Percentiles rank a stretch among this genome's conserved stretches.
Conservation (phyloP, 2,888 invertebrate species). For the Temnothorax rugatulus region DNA sequence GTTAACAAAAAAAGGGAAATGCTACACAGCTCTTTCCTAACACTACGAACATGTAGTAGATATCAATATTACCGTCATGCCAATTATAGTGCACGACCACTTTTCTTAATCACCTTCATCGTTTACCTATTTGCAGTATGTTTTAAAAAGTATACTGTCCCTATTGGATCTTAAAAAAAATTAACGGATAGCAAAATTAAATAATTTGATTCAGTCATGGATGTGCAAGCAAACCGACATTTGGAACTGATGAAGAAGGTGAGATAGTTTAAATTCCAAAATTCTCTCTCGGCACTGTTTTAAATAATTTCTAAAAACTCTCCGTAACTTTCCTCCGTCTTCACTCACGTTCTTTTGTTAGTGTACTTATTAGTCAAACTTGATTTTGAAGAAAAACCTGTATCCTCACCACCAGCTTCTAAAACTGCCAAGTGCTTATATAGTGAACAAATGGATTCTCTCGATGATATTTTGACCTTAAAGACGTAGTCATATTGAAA, state of each 20-base stretch:
- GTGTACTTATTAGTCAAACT: background rate
- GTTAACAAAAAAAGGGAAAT: conserved; percentile 51
- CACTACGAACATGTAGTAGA: conserved; percentile 72
- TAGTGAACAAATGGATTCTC: background rate
- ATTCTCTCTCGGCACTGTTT: conserved; percentile 24
- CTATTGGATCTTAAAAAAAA: conserved; percentile 20
- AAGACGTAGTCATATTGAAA: background rate
- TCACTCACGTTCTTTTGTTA: background rate
- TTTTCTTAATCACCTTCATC: background rate
- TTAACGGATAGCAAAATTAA: conserved; percentile 22
- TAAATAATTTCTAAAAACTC: conserved; percentile 32
- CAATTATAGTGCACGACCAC: conserved; percentile 32
- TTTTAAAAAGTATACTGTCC: conserved; percentile 16
- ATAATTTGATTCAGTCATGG: conserved; percentile 55
- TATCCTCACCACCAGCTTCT: background rate
- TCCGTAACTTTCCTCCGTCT: background rate
- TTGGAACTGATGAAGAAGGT: background rate
- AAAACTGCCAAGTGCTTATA: background rate
- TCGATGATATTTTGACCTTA: background rate
- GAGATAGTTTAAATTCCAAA: conserved; percentile 23
- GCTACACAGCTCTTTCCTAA: conserved; percentile 69
- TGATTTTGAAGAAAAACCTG: conserved; percentile 14
- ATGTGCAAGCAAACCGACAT: conserved; percentile 14
- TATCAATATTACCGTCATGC: conserved; percentile 44
- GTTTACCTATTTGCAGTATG: conserved; percentile 9